Evolutionary conservation across 2,113 vertebrate species (phyloP), one percentile per base, ranked within the genome.

Genomic region (Marcusenius ussheri): DNA sequence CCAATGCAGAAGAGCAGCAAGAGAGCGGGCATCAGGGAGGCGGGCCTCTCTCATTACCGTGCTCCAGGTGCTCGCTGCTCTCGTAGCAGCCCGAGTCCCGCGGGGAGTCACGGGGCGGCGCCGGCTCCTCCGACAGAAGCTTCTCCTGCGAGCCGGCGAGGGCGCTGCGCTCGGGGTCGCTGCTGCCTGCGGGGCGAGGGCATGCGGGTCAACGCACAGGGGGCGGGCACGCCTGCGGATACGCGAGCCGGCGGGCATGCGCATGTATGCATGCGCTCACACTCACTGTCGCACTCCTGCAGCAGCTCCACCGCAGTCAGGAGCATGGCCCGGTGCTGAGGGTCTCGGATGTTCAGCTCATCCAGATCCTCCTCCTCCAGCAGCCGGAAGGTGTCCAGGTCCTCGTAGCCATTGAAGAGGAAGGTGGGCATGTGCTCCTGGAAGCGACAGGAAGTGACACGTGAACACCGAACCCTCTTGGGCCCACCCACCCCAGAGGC

Each of bases 401-500:
- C 98, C 94, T 99, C 98, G 87, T 99, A 99, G 15, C 98, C 98
- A 56, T 99, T 99, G 93, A 99, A 98, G 46, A 99, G 93, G 93
- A 99, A 99, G 7, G 98, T 99, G 83, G 98, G 98, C 98, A 99
- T 99, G 94, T 99, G 98, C 91, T 99, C 98, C 98, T 99, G 90
- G 0, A 42, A 42, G 45, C 17, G 56, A 2, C 9, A 49, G 45
- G 49, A 88, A 56, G 45, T 35, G 74, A 86, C 88, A 47, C n/a
- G 51, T 83, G 39, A 89, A 42, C 3, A 3, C 19, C 47, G 4
- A 4, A 4, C 21, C 53, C 9, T 47, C 5, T 31, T 27, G 0
- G 84, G 5, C 11, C 74, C 35, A 7, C 5, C 77, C 77, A 83
- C 39, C 24, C 77, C 31, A 27, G 42, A 45, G 39, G 1, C 47